Evolutionary conservation across 2,888 invertebrate genomes (phyloP), one percentile per base, ranked within the genome.

Genomic region (Amorpha juglandis): DNA sequence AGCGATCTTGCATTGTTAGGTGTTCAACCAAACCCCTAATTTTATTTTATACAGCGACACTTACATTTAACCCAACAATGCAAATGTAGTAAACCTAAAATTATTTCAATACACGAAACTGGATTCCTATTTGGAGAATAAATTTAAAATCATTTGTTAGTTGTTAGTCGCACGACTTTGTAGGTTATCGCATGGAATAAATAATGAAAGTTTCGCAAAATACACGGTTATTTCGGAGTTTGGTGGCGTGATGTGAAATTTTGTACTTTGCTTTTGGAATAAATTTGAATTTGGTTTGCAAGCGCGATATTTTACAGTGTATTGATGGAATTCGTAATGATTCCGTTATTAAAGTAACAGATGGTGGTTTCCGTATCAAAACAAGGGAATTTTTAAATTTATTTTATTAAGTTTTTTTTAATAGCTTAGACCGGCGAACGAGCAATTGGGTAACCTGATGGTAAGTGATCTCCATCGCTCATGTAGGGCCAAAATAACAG

Each of bases 81-180:
- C 58, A 19, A 42, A 58, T 58, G 42, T 11, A 21, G 52, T 42
- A 19, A 19, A 58, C 6, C 58, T 42, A 58, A 42, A 58, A 58
- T 63, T 35, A 48, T 63, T 48, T 33, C 63, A 33, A 33, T 35
- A 48, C 48, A 50, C 38, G 35, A 69, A 27, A 68, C 67, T 62
- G 66, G 51, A 63, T 69, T 48, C 52, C 45, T 63, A 66, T 65
- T 69, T 52, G 52, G 58, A 50, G 58, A 58, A 58, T 33, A 50
- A 45, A 70, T 70, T 69, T 68, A 65, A 65, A 67, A 62, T 68
- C 51, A 68, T 69, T 70, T 66, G 67, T 67, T 70, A 68, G 52
- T 45, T 53, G 62, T 62, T 67, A 50, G 48, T 50, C 63, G 50
- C 47, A 48, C 63, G 33, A 27, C 63, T 47, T 62, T 50, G 65